Conservation (phyloP, 2,797 vertebrate genomes). For the Trematomus bernacchii region DNA sequence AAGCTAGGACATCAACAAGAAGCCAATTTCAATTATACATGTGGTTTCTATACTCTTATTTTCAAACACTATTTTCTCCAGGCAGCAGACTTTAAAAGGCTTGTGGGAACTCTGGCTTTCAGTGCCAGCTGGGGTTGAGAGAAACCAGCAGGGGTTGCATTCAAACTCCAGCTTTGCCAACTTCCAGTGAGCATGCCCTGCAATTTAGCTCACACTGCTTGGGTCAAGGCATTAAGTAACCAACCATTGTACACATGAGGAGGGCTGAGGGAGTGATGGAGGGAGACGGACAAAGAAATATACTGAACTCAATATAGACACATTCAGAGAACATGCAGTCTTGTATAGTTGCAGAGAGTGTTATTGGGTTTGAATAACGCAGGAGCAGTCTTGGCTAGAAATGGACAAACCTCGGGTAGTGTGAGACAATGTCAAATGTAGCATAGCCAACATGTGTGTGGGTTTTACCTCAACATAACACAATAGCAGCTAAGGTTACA, state of each 20-base stretch:
- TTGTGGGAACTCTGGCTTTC: conserved; percentile 25
- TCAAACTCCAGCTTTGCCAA: conserved; percentile 25
- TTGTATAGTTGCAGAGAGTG: no score
- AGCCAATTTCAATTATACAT: conserved; percentile 6
- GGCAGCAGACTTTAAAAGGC: conserved; percentile 13
- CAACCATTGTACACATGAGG: conserved; percentile 33
- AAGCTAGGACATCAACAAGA: not conserved
- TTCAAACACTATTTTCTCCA: not conserved
- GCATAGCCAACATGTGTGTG: not conserved
- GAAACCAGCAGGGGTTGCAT: conserved; percentile 33
- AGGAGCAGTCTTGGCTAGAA: not conserved
- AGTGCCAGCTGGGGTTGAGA: conserved; percentile 6
- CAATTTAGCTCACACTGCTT: conserved; percentile 34
- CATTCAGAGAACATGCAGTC: not conserved
- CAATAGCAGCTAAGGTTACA: not conserved
- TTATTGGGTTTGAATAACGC: no score
- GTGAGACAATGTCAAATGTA: not conserved
- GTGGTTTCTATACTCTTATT: not conserved
- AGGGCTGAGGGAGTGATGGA: conserved; percentile 1
- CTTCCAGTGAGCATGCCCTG: conserved; percentile 40
- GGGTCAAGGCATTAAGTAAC: conserved; percentile 48
- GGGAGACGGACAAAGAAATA: conserved; percentile 7
- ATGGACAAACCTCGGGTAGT: not conserved
- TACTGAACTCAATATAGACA: conserved; percentile 6
- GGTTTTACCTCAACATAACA: conserved; percentile 18